Base-by-base conservation (phyloP, 1,140 invertebrate species). In the Leptinotarsa undecemlineata region DNA sequence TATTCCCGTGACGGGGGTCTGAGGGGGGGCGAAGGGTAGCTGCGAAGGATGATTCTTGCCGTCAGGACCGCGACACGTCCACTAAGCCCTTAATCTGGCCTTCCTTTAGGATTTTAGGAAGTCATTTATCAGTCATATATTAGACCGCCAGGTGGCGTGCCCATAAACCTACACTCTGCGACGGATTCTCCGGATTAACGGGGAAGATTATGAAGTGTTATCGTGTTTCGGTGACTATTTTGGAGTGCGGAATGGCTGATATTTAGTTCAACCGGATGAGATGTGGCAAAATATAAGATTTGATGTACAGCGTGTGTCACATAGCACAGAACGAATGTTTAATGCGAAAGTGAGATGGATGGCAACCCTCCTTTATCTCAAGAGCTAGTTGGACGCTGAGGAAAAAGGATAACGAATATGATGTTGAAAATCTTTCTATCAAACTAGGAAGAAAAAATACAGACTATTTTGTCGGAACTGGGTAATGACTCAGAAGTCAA, bases 41-140 rank as follows among this genome's bases (percentile, higher is more conserved):
- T 17, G 51, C 57, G 57, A 68, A 60, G 78, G 74, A 64, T 78
- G 78, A 79, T 78, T 76, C 78, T 77, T 69, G 78, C 64, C 71
- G 70, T 74, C 72, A 66, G 76, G 68, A 71, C 70, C 78, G 74
- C 78, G 78, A 80, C 78, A 80, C 80, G 79, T 81, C 80, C 87
- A 86, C 86, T 88, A 89, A 89, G 88, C 87, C 86, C 85, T 89
- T 88, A 89, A 88, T 87, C 88, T 87, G 87, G 87, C 87, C 87
- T 89, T 89, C 87, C 87, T 89, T 88, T 88, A 86, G 87, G 87
- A 88, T 88, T 87, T 88, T 88, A 87, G 87, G 87, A 88, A 89
- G 88, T 88, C 88, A 88, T 89, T 89, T 88, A 88, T 89, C 88
- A 88, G 87, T 87, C 79, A 78, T 75, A 79, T 78, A 81, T 78